Evolutionary conservation across 2,113 vertebrate genomes (phyloP).

Genomic region (Pelobates fuscus): DNA sequence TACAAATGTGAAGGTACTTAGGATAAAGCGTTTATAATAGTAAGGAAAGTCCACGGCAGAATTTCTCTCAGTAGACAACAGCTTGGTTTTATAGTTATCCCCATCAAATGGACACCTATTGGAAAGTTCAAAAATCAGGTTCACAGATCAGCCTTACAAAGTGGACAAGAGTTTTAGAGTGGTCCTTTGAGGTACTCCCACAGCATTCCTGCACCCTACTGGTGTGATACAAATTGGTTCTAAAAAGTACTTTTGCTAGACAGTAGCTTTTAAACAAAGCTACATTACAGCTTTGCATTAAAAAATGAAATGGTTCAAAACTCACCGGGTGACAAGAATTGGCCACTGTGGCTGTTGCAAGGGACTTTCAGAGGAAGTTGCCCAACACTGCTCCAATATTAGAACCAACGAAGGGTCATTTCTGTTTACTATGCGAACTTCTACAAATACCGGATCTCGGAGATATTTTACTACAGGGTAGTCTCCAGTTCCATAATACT

Average conservation of each 20-base stretch:
- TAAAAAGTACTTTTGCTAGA: no score
- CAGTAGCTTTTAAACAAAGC: no score
- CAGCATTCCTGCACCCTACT: no score
- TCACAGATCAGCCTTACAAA: no score
- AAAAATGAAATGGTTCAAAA: no score
- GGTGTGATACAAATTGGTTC: no score
- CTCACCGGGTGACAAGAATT: conserved; percentile 74
- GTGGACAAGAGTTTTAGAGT: no score
- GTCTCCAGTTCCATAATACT: conserved; percentile 55
- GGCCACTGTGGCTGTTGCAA: conserved; percentile 69
- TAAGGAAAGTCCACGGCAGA: conserved; percentile 52
- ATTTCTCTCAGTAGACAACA: conserved; percentile 40
- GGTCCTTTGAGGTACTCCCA: no score
- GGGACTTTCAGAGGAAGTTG: conserved; percentile 54
- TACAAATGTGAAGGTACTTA: conserved; percentile 64
- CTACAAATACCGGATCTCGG: conserved; percentile 73
- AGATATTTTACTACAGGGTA: conserved; percentile 67
- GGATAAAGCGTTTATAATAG: conserved; percentile 60
- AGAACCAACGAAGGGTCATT: conserved; percentile 73
- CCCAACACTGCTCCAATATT: conserved; percentile 79
- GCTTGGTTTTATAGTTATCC: conserved; percentile 65
- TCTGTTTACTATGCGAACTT: conserved; percentile 73
- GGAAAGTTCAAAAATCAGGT: neutral
- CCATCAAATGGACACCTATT: conserved; percentile 62
- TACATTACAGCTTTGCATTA: no score